These are phyloP conservation scores for Clanis bilineata DNA, from an alignment of 2,888 invertebrate genomes.

Conservation along the genomic window DNA sequence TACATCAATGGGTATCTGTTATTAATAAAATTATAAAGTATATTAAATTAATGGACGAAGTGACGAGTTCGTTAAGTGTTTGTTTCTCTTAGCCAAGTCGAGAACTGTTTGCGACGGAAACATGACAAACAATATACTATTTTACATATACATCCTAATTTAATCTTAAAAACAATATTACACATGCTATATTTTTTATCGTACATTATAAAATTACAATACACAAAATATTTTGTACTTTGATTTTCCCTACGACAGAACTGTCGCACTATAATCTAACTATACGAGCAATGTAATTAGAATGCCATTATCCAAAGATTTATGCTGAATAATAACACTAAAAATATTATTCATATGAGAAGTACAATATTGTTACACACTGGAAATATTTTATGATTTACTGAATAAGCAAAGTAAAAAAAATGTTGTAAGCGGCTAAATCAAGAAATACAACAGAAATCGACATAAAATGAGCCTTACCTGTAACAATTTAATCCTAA, in stretches of 20 bases:
- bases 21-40: conserved; percentile 72
- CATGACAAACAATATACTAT: conserved; percentile 65
- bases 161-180: conserved; percentile 76
- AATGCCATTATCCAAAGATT: conserved; percentile 13
- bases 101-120: conserved; percentile 80
- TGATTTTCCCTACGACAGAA: conserved; percentile 73
- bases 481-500: background rate
- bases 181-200: conserved; percentile 75
- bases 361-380: conserved; percentile 78
- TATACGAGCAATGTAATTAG: conserved; percentile 18
- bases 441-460: background rate
- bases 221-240: conserved; percentile 82
- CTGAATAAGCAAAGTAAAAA: background rate
- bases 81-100: conserved; percentile 76
- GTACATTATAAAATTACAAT: conserved; percentile 78
- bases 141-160: conserved; percentile 58
- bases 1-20: conserved; percentile 72
- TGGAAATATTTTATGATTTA: background rate
- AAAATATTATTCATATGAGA: conserved; percentile 59
- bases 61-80: conserved; percentile 80
- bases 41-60: conserved; percentile 82
- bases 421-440: conserved; percentile 2
- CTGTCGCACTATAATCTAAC: conserved; percentile 65
- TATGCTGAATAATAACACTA: conserved; percentile 15
- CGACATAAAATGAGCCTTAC: background rate